Base-by-base conservation (phyloP, 2,888 invertebrate genomes). In the Blera fallax region DNA sequence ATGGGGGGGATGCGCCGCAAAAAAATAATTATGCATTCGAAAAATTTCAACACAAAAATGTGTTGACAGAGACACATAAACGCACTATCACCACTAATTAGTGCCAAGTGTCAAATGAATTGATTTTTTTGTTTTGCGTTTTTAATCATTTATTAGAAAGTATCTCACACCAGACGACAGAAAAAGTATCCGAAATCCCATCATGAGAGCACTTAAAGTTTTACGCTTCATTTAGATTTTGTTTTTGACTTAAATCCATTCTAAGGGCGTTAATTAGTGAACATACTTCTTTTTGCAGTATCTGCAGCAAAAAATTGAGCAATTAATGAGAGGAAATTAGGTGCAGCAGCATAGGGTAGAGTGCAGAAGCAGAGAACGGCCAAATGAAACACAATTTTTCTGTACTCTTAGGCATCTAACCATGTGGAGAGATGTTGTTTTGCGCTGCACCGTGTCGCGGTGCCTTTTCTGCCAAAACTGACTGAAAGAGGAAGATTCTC, bases 291-390 rank as follows among this genome's bases (percentile, higher is more conserved):
- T n/a, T 50, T 60, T 24, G n/a, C 43, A 24, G n/a, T 62, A 8
- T 27, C 2, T 67, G 43, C 45, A 48, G 54, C 3, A 56, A 40
- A 43, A 62, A 21, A 76, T 52, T 69, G 54, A 67, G 78, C 72
- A 78, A 78, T 83, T 83, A 78, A 73, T 78, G 72, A 62, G 67
- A 83, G 52, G 73, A 83, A 78, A 78, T 73, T 62, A 73, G 37
- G 67, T 69, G 77, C 60, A 48, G 37, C 56, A 18, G 24, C 16
- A 32, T 54, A 40, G n/a, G 45, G 34, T 7, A 10, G 3, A 27
- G 27, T 18, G 14, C 58, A 48, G 43, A 2, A 54, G 24, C 14
- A 7, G 34, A 18, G 3, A 18, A 6, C 50, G 48, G 14, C 76
- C 58, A 69, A 24, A 62, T 60, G 52, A 60, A 78, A 8, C 16